These are phyloP conservation scores for Zosterops lateralis DNA, from an alignment of 2,113 vertebrate species.

Conservation along the genomic window DNA sequence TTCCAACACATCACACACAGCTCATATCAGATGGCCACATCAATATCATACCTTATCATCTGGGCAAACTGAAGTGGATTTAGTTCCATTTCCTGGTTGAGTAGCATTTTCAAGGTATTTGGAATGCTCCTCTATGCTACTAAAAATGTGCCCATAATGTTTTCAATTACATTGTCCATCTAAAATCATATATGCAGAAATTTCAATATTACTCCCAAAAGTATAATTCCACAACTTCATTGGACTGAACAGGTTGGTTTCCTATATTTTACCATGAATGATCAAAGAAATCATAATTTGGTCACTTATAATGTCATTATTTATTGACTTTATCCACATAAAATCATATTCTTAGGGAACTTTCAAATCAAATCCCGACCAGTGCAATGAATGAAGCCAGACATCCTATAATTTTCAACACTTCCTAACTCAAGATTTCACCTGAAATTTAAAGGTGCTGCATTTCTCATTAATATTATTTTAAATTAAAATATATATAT, in stretches of 20 bases:
- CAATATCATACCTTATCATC: neutral
- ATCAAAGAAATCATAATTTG: neutral
- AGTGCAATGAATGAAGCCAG: neutral
- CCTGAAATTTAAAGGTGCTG: neutral
- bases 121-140: neutral
- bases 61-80: neutral
- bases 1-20: accelerated
- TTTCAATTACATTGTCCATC: neutral
- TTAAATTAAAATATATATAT: neutral
- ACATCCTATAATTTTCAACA: neutral
- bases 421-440: neutral
- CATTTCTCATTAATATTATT: neutral
- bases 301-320: neutral
- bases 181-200: neutral
- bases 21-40: neutral
- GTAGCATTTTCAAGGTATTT: neutral
- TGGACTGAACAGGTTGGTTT: neutral
- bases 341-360: neutral
- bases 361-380: neutral
- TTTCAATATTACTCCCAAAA: neutral
- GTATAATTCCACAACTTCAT: neutral
- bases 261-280: neutral
- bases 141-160: neutral
- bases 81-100: neutral
- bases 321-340: neutral